Conservation (phyloP, 1,140 invertebrate genomes). For the Megalonaias nervosa region DNA sequence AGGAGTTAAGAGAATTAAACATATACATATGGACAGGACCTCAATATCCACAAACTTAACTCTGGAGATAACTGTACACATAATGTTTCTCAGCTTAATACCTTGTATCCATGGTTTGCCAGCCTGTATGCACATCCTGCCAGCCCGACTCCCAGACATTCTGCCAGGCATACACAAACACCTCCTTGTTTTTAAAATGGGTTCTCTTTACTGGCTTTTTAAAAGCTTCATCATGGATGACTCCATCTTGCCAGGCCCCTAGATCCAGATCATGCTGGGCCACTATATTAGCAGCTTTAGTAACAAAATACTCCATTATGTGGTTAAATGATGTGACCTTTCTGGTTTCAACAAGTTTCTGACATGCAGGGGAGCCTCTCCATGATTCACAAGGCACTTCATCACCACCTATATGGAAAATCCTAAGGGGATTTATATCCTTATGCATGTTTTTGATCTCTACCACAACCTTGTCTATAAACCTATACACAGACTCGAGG, state of each 20-base stretch:
- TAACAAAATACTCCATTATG: slow-evolving; percentile 63
- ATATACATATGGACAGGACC: neutral
- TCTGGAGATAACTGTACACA: neutral
- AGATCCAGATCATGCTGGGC: slow-evolving; percentile 50
- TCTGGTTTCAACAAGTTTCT: slow-evolving; percentile 42
- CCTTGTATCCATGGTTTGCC: slow-evolving; percentile 68
- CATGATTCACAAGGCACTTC: slow-evolving; percentile 64
- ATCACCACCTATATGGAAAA: slow-evolving; percentile 69
- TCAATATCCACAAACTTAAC: neutral
- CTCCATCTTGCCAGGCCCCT: slow-evolving; percentile 63
- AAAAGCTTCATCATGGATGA: slow-evolving; percentile 43
- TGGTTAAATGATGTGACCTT: slow-evolving; percentile 45
- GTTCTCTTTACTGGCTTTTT: slow-evolving; percentile 35
- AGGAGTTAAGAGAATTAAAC: neutral
- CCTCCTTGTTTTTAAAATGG: slow-evolving; percentile 53
- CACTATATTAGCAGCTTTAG: slow-evolving; percentile 46
- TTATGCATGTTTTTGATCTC: slow-evolving; percentile 59
- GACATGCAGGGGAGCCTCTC: slow-evolving; percentile 61
- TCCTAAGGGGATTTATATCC: slow-evolving; percentile 53
- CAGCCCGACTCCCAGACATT: slow-evolving; percentile 67
- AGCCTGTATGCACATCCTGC: slow-evolving; percentile 61
- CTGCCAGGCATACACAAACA: slow-evolving; percentile 62
- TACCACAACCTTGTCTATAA: slow-evolving; percentile 60
- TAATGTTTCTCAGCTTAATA: slow-evolving; percentile 23
- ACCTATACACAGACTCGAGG: slow-evolving; percentile 61